A percentile compares a stretch with the other conserved stretches of the same genome.
Evolutionary conservation across 1,140 invertebrate species (phyloP).

Genomic region (Aleiodes sp.): DNA sequence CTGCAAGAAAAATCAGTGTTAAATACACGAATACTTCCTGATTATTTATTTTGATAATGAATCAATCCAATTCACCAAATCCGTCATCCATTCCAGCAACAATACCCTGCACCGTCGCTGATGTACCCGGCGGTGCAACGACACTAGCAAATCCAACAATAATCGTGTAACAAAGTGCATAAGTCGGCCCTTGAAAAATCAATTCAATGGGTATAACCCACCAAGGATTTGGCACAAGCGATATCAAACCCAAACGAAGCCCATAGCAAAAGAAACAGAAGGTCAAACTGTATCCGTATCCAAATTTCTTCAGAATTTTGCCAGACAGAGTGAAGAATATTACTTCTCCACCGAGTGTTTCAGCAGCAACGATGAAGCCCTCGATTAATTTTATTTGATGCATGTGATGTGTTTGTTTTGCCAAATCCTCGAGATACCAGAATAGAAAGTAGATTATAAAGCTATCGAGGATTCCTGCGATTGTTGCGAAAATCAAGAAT

Average conservation of each 20-base stretch:
- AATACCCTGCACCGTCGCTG: slow-evolving; percentile 82
- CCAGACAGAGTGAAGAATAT: slow-evolving; percentile 74
- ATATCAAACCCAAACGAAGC: slow-evolving; percentile 73
- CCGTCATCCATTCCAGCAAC: slow-evolving; percentile 86
- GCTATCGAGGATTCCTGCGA: slow-evolving; percentile 78
- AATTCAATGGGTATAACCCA: slow-evolving; percentile 77
- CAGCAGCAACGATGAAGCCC: slow-evolving; percentile 77
- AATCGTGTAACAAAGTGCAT: slow-evolving; percentile 80
- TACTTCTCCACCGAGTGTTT: slow-evolving; percentile 79
- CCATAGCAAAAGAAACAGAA: slow-evolving; percentile 78
- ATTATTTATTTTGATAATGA: neutral
- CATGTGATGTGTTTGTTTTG: slow-evolving; percentile 68
- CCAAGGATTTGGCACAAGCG: slow-evolving; percentile 77
- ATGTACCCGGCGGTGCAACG: slow-evolving; percentile 79
- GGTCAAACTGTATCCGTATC: slow-evolving; percentile 76
- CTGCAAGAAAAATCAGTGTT: slow-evolving; percentile 47
- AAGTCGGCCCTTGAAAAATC: slow-evolving; percentile 81
- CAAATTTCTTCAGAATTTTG: slow-evolving; percentile 72
- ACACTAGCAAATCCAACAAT: slow-evolving; percentile 81
- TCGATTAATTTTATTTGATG: slow-evolving; percentile 79
- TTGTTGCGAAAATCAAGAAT: slow-evolving; percentile 75
- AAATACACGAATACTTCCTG: neutral
- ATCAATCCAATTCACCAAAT: slow-evolving; percentile 68
- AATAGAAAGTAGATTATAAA: slow-evolving; percentile 84
- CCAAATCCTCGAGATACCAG: slow-evolving; percentile 81